Percentiles rank a stretch among this genome's conserved stretches.
Conservation (phyloP, 2,888 invertebrate species). For the Dermolepida albohirtum region DNA sequence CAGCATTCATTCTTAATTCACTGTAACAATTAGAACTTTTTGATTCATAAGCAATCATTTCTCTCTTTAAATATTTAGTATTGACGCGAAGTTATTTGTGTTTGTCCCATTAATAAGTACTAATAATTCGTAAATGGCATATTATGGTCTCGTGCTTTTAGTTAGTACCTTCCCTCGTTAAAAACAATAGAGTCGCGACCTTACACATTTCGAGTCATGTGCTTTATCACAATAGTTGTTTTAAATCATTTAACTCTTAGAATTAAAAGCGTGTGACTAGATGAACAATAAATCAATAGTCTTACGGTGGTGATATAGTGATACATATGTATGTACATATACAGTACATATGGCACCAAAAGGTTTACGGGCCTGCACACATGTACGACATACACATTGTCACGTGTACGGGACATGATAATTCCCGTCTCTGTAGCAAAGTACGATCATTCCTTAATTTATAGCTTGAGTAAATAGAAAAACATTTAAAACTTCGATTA, state of each 20-base stretch:
- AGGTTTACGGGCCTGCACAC: too few relatives aligned
- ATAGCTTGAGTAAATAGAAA: too few relatives aligned
- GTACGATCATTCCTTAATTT: too few relatives aligned
- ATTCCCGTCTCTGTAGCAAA: too few relatives aligned
- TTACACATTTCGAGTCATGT: slow-evolving; percentile 17
- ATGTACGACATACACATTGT: too few relatives aligned
- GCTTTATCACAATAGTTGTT: slow-evolving; percentile 9
- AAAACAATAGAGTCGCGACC: slow-evolving; percentile 36
- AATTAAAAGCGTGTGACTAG: slow-evolving; percentile 13
- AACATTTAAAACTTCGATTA: too few relatives aligned
- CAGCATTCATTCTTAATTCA: too few relatives aligned
- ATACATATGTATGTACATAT: too few relatives aligned
- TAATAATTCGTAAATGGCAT: slow-evolving; percentile 19
- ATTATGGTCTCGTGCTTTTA: slow-evolving; percentile 35
- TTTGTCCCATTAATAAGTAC: slow-evolving; percentile 35
- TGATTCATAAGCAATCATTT: slow-evolving; percentile 11
- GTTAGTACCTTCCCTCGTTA: slow-evolving; percentile 37
- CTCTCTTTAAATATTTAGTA: slow-evolving; percentile 4
- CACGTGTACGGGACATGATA: too few relatives aligned
- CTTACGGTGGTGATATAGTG: too few relatives aligned
- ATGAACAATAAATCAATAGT: background rate
- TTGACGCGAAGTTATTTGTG: slow-evolving; percentile 36
- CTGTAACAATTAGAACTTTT: background rate
- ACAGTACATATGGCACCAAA: too few relatives aligned
- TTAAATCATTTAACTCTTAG: slow-evolving; percentile 15